Evolutionary conservation across 2,888 invertebrate species (phyloP).

Genomic region (Agonopterix subpropinquella): DNA sequence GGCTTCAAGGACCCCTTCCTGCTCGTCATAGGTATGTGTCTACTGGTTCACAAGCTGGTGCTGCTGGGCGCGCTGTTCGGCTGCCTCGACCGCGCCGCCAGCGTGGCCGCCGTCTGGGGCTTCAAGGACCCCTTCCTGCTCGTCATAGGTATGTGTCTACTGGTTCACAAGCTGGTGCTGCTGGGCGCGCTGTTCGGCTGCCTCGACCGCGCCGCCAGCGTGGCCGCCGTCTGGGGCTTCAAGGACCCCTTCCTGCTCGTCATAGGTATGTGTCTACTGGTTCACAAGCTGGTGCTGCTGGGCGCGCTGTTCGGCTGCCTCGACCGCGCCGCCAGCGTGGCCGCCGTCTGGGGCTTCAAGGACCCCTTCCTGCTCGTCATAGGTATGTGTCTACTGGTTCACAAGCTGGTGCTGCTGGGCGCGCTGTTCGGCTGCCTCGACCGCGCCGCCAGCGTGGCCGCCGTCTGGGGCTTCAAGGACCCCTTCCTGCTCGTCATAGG

Average conservation of each 20-base stretch:
- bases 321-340: conserved; percentile 92
- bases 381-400: conserved; percentile 52
- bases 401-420: conserved; percentile 91
- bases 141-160: conserved; percentile 73
- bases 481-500: conserved; percentile 86
- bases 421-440: conserved; percentile 93
- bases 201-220: conserved; percentile 90
- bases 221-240: conserved; percentile 91
- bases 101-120: conserved; percentile 89
- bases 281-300: conserved; percentile 92
- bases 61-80: conserved; percentile 90
- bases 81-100: conserved; percentile 91
- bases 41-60: conserved; percentile 80
- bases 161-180: conserved; percentile 83
- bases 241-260: conserved; percentile 89
- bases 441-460: conserved; percentile 91
- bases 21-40: conserved; percentile 77
- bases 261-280: conserved; percentile 64
- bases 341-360: conserved; percentile 90
- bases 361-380: conserved; percentile 87
- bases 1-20: conserved; percentile 91
- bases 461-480: conserved; percentile 90
- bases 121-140: conserved; percentile 90
- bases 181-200: conserved; percentile 92
- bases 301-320: conserved; percentile 91